These are phyloP conservation scores for Regulus satrapa DNA, from an alignment of 2,113 vertebrate genomes.

Conservation along the genomic window DNA sequence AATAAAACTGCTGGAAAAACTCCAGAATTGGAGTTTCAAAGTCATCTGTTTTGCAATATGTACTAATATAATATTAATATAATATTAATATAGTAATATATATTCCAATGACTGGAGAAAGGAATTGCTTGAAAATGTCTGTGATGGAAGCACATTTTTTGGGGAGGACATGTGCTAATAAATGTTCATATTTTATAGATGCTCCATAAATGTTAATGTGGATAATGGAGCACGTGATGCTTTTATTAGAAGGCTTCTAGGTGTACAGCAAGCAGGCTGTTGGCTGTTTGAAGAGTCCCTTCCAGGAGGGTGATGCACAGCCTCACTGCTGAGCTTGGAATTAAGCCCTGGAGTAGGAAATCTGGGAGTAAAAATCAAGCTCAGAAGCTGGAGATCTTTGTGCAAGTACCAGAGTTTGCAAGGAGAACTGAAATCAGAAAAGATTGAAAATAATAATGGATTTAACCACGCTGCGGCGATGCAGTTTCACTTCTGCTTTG, in stretches of 20 bases:
- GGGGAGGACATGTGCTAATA: background rate
- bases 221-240: background rate
- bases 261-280: background rate
- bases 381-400: background rate
- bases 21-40: background rate
- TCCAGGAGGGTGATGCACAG: background rate
- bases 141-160: background rate
- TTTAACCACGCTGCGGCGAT: fast-evolving
- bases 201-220: background rate
- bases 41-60: background rate
- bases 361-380: background rate
- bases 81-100: background rate
- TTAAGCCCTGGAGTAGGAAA: background rate
- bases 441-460: background rate
- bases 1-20: background rate
- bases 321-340: background rate
- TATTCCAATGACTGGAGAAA: background rate
- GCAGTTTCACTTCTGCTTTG: background rate
- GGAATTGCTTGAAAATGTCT: background rate
- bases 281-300: no score
- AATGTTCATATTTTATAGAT: background rate
- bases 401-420: background rate
- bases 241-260: background rate
- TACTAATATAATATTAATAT: background rate
- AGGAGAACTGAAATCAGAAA: background rate